A percentile compares a stretch with the other conserved stretches of the same genome.
Conservation (phyloP, 2,113 vertebrate genomes). For the Passer montanus region DNA sequence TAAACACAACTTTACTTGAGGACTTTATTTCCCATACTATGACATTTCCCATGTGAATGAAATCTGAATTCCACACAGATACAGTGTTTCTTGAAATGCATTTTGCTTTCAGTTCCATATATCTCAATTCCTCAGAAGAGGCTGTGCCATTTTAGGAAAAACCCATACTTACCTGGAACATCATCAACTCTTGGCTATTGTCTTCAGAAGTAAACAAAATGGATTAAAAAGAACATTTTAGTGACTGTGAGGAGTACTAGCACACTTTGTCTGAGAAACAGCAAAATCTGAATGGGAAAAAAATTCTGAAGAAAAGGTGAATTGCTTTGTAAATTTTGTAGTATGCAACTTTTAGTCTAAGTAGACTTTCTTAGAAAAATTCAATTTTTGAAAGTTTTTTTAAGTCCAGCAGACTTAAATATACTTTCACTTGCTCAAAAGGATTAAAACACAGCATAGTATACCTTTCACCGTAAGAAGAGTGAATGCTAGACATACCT, state of each 20-base stretch:
- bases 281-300: background rate
- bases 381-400: background rate
- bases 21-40: slow-evolving; percentile 32
- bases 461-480: background rate
- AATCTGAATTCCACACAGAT: slow-evolving; percentile 19
- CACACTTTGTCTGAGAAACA: background rate
- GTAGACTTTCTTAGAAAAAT: background rate
- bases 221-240: background rate
- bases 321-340: background rate
- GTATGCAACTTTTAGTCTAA: background rate
- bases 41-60: slow-evolving; percentile 57
- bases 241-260: background rate
- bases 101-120: slow-evolving; percentile 19
- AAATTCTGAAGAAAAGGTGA: background rate
- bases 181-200: background rate
- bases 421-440: background rate
- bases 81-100: background rate
- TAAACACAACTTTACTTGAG: slow-evolving; percentile 35
- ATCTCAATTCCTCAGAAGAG: background rate
- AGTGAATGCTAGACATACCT: background rate
- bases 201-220: background rate
- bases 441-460: background rate
- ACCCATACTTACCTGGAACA: background rate
- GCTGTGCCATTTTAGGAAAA: background rate
- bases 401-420: background rate